Base-by-base conservation (phyloP, 1,140 invertebrate genomes). In the Aphaenogaster ashmeadi region DNA sequence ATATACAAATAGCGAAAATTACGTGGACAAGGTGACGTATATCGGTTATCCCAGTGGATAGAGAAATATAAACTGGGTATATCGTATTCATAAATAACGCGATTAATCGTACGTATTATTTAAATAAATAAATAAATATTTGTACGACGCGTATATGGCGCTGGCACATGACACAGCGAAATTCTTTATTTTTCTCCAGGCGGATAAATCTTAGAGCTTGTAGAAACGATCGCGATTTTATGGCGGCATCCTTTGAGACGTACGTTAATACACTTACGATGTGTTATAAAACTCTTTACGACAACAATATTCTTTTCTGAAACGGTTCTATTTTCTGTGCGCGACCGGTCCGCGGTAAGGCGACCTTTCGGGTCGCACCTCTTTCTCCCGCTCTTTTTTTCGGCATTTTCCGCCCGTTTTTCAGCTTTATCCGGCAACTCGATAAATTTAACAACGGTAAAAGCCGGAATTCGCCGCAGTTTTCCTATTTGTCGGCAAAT, bases 361-460 rank as follows among this genome's bases (percentile, higher is more conserved):
- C 67, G 44, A 74, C 54, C 60, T 74, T 84, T 84, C 80, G 67
- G 41, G 27, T 15, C n/a, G 66, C 52, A 13, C 13, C 69, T 74
- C 38, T 72, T 47, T 58, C 18, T 36, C 7, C 4, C 33, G 38
- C 54, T 50, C 41, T 84, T 84, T 58, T 54, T 83, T 83, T 83
- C 44, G n/a, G 21, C 33, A 62, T 64, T 85, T 75, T 64, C 58
- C 36, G 83, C 72, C 21, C 69, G 83, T 78, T 86, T 86, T 86
- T 77, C 72, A 86, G 47, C 47, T 77, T 77, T 75, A 86, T 86
- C 72, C 72, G 71, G 36, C 47, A 75, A 85, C 44, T 77, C 83
- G 83, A 86, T 86, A 86, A 77, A 86, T 86, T 86, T 75, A 50
- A 54, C 71, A 75, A 77, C 56, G 72, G 72, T 78, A 86, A 86